Evolutionary conservation across 2,113 vertebrate genomes (phyloP), one percentile per base, ranked within the genome.

Genomic region (Clarias batrachus): DNA sequence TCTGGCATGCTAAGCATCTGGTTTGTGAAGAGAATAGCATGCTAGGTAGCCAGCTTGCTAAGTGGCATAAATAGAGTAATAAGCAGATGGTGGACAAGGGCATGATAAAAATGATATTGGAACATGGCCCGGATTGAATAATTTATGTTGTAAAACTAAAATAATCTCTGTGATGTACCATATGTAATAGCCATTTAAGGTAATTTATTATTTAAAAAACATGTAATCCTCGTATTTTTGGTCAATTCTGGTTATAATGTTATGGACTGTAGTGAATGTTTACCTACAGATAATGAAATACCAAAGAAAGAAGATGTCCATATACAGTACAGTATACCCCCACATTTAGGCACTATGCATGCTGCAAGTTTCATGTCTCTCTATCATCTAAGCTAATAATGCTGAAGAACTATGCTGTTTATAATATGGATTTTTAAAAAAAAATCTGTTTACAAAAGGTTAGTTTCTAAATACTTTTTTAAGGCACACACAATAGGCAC

Each of bases 1-100:
- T 33, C 77, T 79, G 59, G 77, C 77, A 21, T 80, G 27, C 27
- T 60, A 59, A 60, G 77, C 77, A 80, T 56, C 77, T 33, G 16
- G 5, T 57, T 57, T 78, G n/a, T 33, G 17, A 59, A 33, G 56
- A 19, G 56, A 30, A 33, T 48, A 27, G n/a, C 52, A 56, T 78
- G 17, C 54, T 79, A 59, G 52, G 73, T 57, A 30, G 54, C 76
- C n/a, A 30, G 56, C 17, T 59, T 60, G 27, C 6, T 78, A 57
- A 57, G 52, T 78, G n/a, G 48, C 48, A 48, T 48, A 48, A 48
- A 48, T 48, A 48, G 48, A 48, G 10, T 54, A 13, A 27, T 56
- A 77, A 77, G 41, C 23, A 54, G 48, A 5, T 41, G 19, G 48
- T 54, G 48, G 48, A 56, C 25, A 23, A 52, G 41, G 71, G 10